Base-by-base conservation (phyloP, 2,113 vertebrate genomes). In the Columba janthina region DNA sequence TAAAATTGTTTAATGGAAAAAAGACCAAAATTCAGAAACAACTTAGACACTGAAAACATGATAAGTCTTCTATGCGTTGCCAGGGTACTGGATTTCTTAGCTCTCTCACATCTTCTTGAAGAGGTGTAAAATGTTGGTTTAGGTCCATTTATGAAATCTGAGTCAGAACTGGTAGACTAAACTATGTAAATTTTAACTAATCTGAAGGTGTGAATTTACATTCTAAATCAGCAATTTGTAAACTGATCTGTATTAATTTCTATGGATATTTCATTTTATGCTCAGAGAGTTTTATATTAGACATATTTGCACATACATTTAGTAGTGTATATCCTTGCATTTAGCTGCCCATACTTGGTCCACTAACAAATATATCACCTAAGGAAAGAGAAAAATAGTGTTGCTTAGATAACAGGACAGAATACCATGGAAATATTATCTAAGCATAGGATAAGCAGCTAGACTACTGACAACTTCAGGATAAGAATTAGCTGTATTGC, bases 141-240 rank as follows among this genome's bases (percentile, higher is more conserved):
- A 69, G 65, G 85, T 88, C 88, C 82, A 84, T 90, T 94, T 95
- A 81, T 61, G 56, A 89, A 83, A 90, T 86, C 65, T 94, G 88
- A 90, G 71, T 91, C 72, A 92, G 72, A 94, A 88, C 83, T 94
- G 90, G 42, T 90, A 97, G 95, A 95, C 91, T 22, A 95, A 91
- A 60, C 90, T 75, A 64, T 60, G 24, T 51, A 56, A 95, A 92
- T 31, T 72, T 86, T 71, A 86, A 82, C 58, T 61, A 65, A 65
- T 67, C 60, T 53, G 85, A 85, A 90, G 60, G 75, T 91, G 56
- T 93, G 61, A 94, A 88, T 94, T 82, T 85, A 29, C 48, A 56
- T 93, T 83, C 51, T 60, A 3, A 36, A 83, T 57, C 62, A 83
- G 18, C 20, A 50, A 18, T 82, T 94, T 84, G n/a, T 86, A 94